A percentile compares a stretch with the other conserved stretches of the same genome.
These are phyloP conservation scores for Caenorhabditis zanzibari DNA, from an alignment of 2,888 invertebrate genomes.

Conservation along the genomic window DNA sequence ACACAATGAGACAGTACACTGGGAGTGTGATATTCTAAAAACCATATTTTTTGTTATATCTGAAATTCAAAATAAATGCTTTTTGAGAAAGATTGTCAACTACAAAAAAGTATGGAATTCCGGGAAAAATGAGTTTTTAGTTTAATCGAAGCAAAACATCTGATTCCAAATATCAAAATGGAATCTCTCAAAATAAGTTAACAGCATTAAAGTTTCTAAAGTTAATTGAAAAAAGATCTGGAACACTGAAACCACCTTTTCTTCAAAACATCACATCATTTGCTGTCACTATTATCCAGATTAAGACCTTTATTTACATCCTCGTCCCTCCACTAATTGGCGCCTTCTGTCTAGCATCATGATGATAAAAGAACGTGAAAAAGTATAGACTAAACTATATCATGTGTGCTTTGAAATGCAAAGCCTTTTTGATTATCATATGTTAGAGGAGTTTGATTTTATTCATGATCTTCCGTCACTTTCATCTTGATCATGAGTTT, in stretches of 20 bases:
- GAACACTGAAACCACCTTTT: no score
- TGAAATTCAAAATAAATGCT: background rate
- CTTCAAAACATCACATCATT: background rate
- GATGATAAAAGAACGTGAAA: slow-evolving; percentile 17
- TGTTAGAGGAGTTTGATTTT: background rate
- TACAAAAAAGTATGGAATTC: no score
- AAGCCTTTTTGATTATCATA: background rate
- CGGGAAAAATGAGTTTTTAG: no score
- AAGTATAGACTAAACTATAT: slow-evolving; percentile 5
- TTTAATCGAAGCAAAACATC: no score
- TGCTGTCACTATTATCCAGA: background rate
- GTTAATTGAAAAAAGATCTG: no score
- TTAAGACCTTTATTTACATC: background rate
- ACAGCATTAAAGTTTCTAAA: no score
- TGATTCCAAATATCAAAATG: no score
- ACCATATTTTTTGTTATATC: background rate
- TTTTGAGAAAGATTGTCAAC: no score
- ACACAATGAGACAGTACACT: slow-evolving; percentile 28
- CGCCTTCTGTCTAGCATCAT: slow-evolving; percentile 2
- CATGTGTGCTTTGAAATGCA: background rate
- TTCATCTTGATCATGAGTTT: slow-evolving; percentile 5
- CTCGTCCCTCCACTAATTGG: background rate
- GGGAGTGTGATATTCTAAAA: slow-evolving; percentile 10
- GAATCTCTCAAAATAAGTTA: no score
- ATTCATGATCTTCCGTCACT: background rate